Evolutionary conservation across 35 echinoderm and acorn worm genomes (phyloP).

Genomic region (Apostichopus californicus): DNA sequence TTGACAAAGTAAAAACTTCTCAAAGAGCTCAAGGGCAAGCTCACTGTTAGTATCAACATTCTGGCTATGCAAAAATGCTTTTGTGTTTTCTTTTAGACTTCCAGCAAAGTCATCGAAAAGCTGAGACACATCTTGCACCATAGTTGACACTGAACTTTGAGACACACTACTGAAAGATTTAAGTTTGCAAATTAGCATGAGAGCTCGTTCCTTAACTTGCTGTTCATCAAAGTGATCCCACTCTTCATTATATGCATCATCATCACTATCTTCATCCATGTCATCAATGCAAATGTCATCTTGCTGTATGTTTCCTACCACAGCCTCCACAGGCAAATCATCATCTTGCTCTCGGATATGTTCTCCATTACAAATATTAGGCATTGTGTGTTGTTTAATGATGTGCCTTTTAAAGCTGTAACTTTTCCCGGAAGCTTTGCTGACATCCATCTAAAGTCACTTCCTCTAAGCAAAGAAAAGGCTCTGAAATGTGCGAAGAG

Average conservation of each 20-base stretch:
- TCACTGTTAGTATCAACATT: not conserved
- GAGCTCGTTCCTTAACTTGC: slow-evolving; percentile 11
- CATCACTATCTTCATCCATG: not conserved
- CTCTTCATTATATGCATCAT: not conserved
- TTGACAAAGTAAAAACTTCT: too few relatives aligned
- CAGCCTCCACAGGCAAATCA: not conserved
- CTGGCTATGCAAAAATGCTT: not conserved
- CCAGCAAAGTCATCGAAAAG: slow-evolving; percentile 35
- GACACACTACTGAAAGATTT: slow-evolving; percentile 41
- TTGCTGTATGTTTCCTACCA: not conserved
- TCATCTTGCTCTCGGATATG: not conserved
- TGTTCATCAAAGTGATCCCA: slow-evolving; percentile 20
- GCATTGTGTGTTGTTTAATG: not conserved
- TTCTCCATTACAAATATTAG: too few relatives aligned
- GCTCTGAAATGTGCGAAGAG: too few relatives aligned
- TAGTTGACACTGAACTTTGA: slow-evolving; percentile 15
- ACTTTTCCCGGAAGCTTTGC: not conserved
- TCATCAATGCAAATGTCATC: not conserved
- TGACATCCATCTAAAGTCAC: not conserved
- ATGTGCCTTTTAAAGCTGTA: not conserved
- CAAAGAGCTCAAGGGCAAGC: too few relatives aligned
- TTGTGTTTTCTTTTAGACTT: slow-evolving; percentile 3
- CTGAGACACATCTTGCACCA: slow-evolving; percentile 25
- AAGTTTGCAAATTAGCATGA: slow-evolving; percentile 21
- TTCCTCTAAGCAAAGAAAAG: too few relatives aligned